phyloP scores from a whole-genome alignment of 2,113 vertebrate genomes.

The Ursus arctos region DNA sequence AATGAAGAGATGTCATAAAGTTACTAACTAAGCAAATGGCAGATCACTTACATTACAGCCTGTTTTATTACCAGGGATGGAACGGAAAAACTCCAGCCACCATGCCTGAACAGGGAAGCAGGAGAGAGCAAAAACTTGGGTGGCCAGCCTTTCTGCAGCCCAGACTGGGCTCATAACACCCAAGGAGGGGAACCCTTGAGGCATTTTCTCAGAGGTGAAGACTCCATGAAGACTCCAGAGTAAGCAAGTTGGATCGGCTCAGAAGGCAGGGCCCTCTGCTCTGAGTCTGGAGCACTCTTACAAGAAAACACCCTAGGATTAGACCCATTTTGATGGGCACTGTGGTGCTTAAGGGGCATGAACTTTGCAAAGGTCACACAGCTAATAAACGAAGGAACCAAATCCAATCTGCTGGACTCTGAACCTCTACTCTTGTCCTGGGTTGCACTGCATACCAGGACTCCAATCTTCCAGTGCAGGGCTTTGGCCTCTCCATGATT shows the following conservation, averaged over 20 bases:
- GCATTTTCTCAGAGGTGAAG: background rate
- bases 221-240: background rate
- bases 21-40: background rate
- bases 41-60: background rate
- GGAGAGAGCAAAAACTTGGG: background rate
- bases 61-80: background rate
- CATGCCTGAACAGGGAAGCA: background rate
- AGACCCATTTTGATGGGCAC: background rate
- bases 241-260: background rate
- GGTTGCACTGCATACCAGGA: rapidly evolving
- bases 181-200: background rate
- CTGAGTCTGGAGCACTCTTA: background rate
- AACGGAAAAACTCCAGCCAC: background rate
- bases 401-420: too few species aligned
- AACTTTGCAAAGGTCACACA: background rate
- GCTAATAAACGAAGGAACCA: background rate
- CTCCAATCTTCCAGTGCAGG: background rate
- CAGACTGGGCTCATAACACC: background rate
- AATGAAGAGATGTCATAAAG: background rate
- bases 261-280: background rate
- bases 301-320: background rate
- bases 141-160: background rate
- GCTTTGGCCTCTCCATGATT: too few species aligned
- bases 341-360: background rate
- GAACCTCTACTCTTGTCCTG: background rate